Evolutionary conservation across 2,888 invertebrate species (phyloP), one percentile per base, ranked within the genome.

Genomic region (Entomobrya proxima): DNA sequence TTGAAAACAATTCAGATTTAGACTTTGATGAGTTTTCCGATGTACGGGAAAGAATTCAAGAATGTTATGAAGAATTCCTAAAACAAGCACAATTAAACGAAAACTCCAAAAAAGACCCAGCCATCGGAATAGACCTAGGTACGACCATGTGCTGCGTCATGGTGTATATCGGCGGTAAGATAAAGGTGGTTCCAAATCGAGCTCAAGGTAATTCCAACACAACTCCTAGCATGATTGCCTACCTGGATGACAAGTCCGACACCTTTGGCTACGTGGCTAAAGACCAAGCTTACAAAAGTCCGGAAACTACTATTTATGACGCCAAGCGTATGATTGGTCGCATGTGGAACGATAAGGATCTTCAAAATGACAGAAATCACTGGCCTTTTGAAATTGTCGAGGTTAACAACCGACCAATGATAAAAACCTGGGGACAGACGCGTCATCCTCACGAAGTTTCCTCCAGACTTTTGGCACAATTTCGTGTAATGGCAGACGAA

Each of bases 61-160:
- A n/a, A n/a, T n/a, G n/a, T n/a, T n/a, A n/a, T n/a, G n/a, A n/a
- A n/a, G n/a, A n/a, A n/a, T n/a, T n/a, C n/a, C n/a, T n/a, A n/a
- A n/a, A n/a, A n/a, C n/a, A n/a, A n/a, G n/a, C n/a, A n/a, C n/a
- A n/a, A n/a, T n/a, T n/a, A n/a, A n/a, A n/a, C n/a, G n/a, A n/a
- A n/a, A n/a, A n/a, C n/a, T n/a, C n/a, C n/a, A n/a, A n/a, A n/a
- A n/a, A n/a, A n/a, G 67, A 67, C 40, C 67, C 79, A 50, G 90
- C 91, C 78, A 95, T 98, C 92, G 98, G 98, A 94, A 96, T 98
- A 93, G 97, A 97, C 92, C 93, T 96, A 90, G 96, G 96, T 78
- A 97, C 96, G 75, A 96, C 96, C 13, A 97, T 95, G 92, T 96
- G 96, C 79, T 96, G 96, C 91, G 96, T 96, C 74, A 96, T 95